Conservation (phyloP, 2,797 vertebrate genomes). For the Micrastur ruficollis region DNA sequence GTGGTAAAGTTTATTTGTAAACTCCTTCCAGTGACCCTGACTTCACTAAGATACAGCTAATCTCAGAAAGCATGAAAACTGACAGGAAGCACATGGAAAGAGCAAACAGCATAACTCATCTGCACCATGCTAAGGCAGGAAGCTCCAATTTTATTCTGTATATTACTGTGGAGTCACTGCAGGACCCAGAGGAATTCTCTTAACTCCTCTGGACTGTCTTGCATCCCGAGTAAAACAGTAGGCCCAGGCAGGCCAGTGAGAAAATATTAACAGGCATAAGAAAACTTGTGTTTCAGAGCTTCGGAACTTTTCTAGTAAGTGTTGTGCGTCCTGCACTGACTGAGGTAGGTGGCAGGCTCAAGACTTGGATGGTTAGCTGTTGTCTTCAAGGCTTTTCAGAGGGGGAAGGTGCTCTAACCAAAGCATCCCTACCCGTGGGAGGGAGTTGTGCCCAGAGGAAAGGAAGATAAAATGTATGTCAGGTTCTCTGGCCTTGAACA, state of each 20-base stretch:
- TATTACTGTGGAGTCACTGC: neutral
- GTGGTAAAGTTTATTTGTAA: neutral
- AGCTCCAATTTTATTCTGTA: neutral
- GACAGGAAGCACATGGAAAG: neutral
- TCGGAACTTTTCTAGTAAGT: neutral
- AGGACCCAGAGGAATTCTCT: neutral
- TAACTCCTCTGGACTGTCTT: neutral
- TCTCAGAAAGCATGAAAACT: neutral
- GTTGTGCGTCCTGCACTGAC: neutral
- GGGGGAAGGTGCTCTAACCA: neutral
- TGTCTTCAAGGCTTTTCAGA: neutral
- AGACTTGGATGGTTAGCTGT: neutral
- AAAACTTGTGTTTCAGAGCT: neutral
- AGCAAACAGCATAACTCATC: neutral
- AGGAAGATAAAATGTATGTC: neutral
- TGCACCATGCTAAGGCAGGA: neutral
- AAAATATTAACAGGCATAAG: neutral
- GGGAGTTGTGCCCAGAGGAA: neutral
- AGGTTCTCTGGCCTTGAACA: neutral
- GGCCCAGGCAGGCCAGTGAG: neutral
- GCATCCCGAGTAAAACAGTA: neutral
- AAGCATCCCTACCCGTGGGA: neutral
- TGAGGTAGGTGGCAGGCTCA: neutral
- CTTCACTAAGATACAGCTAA: neutral
- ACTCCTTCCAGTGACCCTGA: neutral